phyloP scores from a whole-genome alignment of 2,888 invertebrate genomes.

The Dioctria rufipes region DNA sequence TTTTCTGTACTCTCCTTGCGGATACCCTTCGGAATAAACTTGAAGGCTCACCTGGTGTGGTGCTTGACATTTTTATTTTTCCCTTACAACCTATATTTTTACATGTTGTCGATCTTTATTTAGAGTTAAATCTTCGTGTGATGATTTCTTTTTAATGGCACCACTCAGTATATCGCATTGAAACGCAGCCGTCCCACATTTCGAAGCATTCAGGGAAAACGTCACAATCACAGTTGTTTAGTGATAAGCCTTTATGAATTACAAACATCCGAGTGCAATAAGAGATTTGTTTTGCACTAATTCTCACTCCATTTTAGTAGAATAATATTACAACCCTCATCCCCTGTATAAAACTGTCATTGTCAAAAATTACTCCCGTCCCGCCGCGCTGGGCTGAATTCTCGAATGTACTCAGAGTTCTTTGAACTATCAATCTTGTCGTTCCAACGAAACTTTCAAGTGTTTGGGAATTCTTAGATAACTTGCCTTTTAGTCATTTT shows the following conservation, averaged over 20 bases:
- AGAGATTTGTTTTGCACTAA: conserved; percentile 14
- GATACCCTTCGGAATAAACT: background rate
- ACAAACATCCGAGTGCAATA: conserved; percentile 34
- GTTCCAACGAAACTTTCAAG: background rate
- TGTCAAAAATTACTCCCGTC: background rate
- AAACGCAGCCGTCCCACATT: no score
- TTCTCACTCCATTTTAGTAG: background rate
- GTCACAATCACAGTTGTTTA: conserved; percentile 31
- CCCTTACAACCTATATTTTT: no score
- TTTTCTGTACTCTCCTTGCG: background rate
- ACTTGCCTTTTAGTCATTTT: no score
- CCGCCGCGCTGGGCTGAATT: background rate
- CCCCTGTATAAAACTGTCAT: background rate
- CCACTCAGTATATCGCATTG: background rate
- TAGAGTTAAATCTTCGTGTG: background rate
- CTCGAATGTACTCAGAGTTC: background rate
- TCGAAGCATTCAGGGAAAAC: conserved; percentile 4
- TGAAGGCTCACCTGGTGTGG: background rate
- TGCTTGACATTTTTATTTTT: no score
- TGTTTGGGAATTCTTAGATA: no score
- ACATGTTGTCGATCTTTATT: no score
- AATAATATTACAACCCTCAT: background rate
- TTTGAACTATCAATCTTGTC: conserved; percentile 15
- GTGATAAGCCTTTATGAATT: conserved; percentile 51
- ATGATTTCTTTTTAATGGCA: background rate